Conservation (phyloP, 2,797 vertebrate species). For the Channallabes apus region DNA sequence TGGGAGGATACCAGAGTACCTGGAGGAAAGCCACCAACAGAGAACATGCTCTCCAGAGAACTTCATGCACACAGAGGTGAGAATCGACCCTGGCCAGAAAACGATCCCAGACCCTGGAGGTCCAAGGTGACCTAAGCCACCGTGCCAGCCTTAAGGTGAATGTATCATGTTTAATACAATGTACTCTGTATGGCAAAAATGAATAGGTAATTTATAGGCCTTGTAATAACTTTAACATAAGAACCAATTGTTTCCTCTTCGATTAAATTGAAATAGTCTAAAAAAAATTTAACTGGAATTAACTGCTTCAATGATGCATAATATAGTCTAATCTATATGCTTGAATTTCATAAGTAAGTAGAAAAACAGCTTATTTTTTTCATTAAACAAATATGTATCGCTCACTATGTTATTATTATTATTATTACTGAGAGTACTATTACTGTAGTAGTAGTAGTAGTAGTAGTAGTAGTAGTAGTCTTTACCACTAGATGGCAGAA, state of each 20-base stretch:
- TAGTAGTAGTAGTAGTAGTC: too few relatives aligned
- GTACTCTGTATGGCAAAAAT: neutral
- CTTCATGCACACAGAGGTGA: too few relatives aligned
- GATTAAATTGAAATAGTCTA: neutral
- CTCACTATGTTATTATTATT: neutral
- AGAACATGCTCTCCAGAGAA: too few relatives aligned
- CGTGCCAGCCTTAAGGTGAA: too few relatives aligned
- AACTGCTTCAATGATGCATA: neutral
- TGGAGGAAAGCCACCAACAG: too few relatives aligned
- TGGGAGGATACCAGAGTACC: too few relatives aligned
- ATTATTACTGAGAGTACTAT: neutral
- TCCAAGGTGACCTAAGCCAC: too few relatives aligned
- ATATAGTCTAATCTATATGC: neutral
- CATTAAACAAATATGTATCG: neutral
- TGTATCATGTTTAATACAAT: too few relatives aligned
- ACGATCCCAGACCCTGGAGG: too few relatives aligned
- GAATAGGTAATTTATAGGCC: neutral
- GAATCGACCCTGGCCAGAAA: too few relatives aligned
- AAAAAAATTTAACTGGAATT: neutral
- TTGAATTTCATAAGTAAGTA: neutral
- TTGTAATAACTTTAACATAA: neutral
- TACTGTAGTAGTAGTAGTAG: neutral
- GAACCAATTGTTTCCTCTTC: neutral
- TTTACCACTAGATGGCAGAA: conserved; percentile 50
- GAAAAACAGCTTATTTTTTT: neutral